Percentiles rank a stretch among this genome's conserved stretches.
phyloP scores from a whole-genome alignment of 2,888 invertebrate species.

The Pterostichus niger region DNA sequence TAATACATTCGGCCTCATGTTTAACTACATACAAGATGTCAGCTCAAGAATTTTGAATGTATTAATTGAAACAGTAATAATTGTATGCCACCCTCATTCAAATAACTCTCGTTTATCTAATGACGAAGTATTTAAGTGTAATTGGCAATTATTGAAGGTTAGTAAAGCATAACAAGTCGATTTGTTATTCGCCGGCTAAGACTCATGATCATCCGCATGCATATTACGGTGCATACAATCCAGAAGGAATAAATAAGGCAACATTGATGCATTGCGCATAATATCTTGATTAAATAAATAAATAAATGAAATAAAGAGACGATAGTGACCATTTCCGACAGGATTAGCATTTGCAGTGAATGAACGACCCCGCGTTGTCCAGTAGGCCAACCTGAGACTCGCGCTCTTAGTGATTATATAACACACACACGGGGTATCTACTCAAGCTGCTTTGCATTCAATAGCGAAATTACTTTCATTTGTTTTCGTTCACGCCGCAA shows the following conservation, averaged over 20 bases:
- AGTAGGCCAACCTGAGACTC: not conserved
- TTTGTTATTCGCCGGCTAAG: not conserved
- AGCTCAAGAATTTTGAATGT: too few species aligned
- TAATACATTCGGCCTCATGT: too few species aligned
- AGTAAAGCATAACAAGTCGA: slow-evolving; percentile 11
- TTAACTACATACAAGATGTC: too few species aligned
- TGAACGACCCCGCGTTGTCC: slow-evolving; percentile 24
- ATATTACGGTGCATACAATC: not conserved
- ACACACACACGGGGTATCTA: slow-evolving; percentile 30
- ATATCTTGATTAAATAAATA: slow-evolving; percentile 60
- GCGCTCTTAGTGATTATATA: slow-evolving; percentile 11
- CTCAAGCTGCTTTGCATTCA: slow-evolving; percentile 61
- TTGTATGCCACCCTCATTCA: not conserved
- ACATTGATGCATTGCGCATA: slow-evolving; percentile 24
- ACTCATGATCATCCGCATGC: not conserved
- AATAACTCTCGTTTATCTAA: not conserved
- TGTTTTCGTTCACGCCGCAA: slow-evolving; percentile 63
- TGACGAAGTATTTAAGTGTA: slow-evolving; percentile 1
- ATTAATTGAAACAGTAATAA: not conserved
- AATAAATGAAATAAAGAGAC: slow-evolving; percentile 60
- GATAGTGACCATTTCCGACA: slow-evolving; percentile 50
- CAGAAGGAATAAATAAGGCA: slow-evolving; percentile 26
- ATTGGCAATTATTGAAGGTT: not conserved
- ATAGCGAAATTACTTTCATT: slow-evolving; percentile 66
- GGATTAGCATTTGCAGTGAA: slow-evolving; percentile 58